Evolutionary conservation across 2,113 vertebrate species (phyloP), one percentile per base, ranked within the genome.

Genomic region (Ceyx melanurus): DNA sequence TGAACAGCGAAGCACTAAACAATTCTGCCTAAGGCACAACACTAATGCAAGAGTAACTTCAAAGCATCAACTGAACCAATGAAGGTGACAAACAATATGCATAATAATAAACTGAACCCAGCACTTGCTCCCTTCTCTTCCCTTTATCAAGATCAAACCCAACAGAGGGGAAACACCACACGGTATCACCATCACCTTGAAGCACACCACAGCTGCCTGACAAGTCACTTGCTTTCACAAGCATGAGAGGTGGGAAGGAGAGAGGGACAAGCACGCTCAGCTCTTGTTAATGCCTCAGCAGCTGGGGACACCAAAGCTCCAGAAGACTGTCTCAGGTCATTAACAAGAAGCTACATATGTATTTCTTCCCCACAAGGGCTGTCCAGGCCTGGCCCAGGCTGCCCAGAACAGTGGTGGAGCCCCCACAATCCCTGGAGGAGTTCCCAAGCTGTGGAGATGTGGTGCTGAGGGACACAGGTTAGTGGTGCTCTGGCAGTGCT

Each of bases 21-120:
- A 92, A 64, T 54, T 79, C 73, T 43, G 91, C 93, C 91, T 81
- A 66, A 81, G 96, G 94, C 88, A 60, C 73, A 62, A 86, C 61
- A 60, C 65, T 37, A 80, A 91, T 13, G 82, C 83, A 71, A 82
- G 84, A 94, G 42, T 67, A 53, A 90, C 76, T 81, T 95, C 94
- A 96, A 93, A 94, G 95, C 94, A 70, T n/a, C 73, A 64, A 37
- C 88, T 13, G 48, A 83, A 86, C 80, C 91, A 58, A 25, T 74
- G 11, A 54, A 95, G 86, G 86, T 90, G 95, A 96, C 95, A 96
- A 96, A 78, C 75, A 84, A 46, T 17, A 48, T 48, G 79, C 77
- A 45, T 53, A 81, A 81, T 19, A 77, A 89, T 22, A 10, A 84
- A 23, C 42, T 9, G 10, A 13, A 58, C 75, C 13, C 58, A 29